These are phyloP conservation scores for Bombus sibiricus DNA, from an alignment of 1,140 invertebrate species.

Conservation along the genomic window DNA sequence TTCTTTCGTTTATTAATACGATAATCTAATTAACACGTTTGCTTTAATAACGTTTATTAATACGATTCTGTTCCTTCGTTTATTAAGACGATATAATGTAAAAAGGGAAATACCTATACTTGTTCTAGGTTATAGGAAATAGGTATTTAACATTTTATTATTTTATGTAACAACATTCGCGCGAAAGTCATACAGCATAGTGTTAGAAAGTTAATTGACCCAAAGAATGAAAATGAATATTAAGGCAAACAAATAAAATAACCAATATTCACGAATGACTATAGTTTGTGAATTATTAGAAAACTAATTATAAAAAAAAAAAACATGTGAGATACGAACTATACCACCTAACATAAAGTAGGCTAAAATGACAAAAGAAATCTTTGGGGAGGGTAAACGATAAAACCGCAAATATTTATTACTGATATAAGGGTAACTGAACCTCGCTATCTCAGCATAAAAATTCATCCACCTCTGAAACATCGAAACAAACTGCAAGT, in stretches of 20 bases:
- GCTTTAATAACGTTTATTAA: too few relatives aligned
- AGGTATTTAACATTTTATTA: too few relatives aligned
- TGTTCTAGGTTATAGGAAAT: too few relatives aligned
- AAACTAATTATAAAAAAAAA: too few relatives aligned
- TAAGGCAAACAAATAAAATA: not conserved
- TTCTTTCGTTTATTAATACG: not conserved
- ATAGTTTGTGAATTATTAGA: not conserved
- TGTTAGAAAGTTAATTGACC: too few relatives aligned
- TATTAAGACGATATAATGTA: too few relatives aligned
- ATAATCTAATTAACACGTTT: not conserved
- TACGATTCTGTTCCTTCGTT: too few relatives aligned
- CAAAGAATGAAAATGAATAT: not conserved
- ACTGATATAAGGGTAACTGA: conserved; percentile 17
- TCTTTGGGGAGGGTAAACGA: not conserved
- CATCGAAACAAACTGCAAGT: conserved; percentile 51
- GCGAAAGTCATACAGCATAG: too few relatives aligned
- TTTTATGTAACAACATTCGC: too few relatives aligned
- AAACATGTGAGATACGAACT: too few relatives aligned
- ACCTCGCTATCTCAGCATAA: conserved; percentile 40
- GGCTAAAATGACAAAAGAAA: conserved; percentile 32
- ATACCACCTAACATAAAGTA: not conserved
- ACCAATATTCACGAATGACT: not conserved
- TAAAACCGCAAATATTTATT: conserved; percentile 50
- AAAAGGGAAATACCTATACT: too few relatives aligned
- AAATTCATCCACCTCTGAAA: conserved; percentile 58